phyloP scores from a whole-genome alignment of 2,888 invertebrate genomes.

The Dioctria linearis region DNA sequence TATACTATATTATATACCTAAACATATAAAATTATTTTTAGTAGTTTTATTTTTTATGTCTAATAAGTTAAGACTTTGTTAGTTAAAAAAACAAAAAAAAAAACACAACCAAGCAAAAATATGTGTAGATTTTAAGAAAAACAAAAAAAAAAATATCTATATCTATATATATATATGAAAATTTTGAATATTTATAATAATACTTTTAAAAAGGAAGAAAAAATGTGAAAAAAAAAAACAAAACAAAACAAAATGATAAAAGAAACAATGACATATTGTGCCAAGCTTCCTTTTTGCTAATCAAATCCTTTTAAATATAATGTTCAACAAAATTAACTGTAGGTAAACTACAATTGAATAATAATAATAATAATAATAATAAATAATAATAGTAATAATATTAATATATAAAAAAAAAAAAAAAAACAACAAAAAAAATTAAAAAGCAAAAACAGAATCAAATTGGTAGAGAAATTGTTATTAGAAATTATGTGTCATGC shows the following conservation, averaged over 20 bases:
- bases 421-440: background rate
- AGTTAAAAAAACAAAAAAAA: background rate
- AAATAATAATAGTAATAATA: background rate
- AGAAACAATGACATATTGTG: constrained; percentile 46
- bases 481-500: no score
- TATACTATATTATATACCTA: background rate
- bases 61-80: constrained; percentile 3
- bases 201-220: background rate
- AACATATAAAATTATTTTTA: constrained; percentile 33
- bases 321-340: background rate
- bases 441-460: background rate
- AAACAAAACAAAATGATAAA: constrained; percentile 13
- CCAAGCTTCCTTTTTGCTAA: constrained; percentile 50
- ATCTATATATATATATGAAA: background rate
- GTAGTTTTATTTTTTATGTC: constrained; percentile 50
- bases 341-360: background rate
- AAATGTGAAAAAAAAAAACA: constrained; percentile 10
- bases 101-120: constrained; percentile 9
- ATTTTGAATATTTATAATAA: constrained; percentile 44
- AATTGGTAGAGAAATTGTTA: background rate
- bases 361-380: background rate
- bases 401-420: constrained; percentile 7
- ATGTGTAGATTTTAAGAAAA: constrained; percentile 12
- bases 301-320: constrained; percentile 26
- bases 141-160: background rate